Conservation (phyloP, 2,888 invertebrate species). For the Ornithoptera alexandrae region DNA sequence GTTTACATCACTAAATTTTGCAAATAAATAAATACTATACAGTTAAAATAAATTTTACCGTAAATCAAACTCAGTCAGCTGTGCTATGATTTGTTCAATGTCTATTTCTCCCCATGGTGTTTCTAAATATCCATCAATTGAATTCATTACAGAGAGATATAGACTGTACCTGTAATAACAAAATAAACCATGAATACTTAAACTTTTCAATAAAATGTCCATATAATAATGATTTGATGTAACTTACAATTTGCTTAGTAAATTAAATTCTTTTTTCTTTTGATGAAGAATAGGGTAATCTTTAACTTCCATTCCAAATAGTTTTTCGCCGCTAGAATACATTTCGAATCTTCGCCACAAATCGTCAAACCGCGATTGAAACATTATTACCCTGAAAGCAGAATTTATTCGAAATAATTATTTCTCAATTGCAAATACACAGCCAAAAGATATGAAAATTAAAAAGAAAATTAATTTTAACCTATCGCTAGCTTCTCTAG, state of each 20-base stretch:
- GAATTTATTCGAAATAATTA: not conserved
- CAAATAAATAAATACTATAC: not conserved
- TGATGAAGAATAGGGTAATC: slow-evolving; percentile 90
- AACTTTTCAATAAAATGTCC: not conserved
- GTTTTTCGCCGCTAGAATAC: slow-evolving; percentile 89
- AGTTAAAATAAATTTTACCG: slow-evolving; percentile 68
- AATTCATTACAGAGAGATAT: slow-evolving; percentile 91
- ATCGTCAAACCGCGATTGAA: slow-evolving; percentile 90
- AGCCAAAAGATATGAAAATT: not conserved
- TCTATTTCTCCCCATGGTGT: slow-evolving; percentile 91
- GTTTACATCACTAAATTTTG: too few relatives aligned
- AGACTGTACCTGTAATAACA: slow-evolving; percentile 64
- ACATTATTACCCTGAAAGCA: slow-evolving; percentile 81
- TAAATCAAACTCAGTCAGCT: slow-evolving; percentile 90
- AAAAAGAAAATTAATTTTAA: slow-evolving; percentile 45
- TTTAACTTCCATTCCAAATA: slow-evolving; percentile 91
- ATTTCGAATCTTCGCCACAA: slow-evolving; percentile 90
- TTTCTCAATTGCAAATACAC: not conserved
- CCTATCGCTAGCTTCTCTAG: slow-evolving; percentile 92
- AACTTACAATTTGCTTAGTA: slow-evolving; percentile 89
- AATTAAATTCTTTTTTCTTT: slow-evolving; percentile 90
- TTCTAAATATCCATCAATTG: slow-evolving; percentile 92
- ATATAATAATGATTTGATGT: not conserved
- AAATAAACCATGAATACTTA: not conserved
- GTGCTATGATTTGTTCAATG: slow-evolving; percentile 88